phyloP scores from a whole-genome alignment of 2,888 invertebrate genomes.

The Plutella xylostella region DNA sequence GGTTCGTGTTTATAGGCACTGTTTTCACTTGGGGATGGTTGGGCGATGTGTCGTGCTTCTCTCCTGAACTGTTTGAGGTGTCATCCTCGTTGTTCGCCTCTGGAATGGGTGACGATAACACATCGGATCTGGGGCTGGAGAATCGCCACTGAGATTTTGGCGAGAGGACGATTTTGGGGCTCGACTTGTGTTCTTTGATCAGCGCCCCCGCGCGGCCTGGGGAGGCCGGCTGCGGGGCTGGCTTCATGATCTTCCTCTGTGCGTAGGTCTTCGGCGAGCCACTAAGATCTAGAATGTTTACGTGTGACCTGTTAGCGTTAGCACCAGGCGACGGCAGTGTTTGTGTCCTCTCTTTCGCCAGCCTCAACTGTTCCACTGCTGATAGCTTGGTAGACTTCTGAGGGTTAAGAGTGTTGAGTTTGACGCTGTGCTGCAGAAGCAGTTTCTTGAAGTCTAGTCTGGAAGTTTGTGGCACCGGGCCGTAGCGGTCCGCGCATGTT shows the following conservation, averaged over 20 bases:
- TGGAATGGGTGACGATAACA: constrained; percentile 86
- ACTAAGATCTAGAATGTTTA: constrained; percentile 77
- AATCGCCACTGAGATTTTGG: constrained; percentile 81
- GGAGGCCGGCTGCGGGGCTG: constrained; percentile 59
- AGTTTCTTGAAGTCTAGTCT: constrained; percentile 87
- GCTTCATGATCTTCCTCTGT: constrained; percentile 70
- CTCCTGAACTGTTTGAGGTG: constrained; percentile 71
- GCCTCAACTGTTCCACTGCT: constrained; percentile 83
- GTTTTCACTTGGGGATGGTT: constrained; percentile 48
- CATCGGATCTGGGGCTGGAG: constrained; percentile 81
- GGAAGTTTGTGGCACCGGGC: constrained; percentile 77
- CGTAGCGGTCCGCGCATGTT: constrained; percentile 74
- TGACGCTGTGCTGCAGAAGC: constrained; percentile 80
- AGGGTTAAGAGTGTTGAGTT: constrained; percentile 63
- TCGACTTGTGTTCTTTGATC: constrained; percentile 63
- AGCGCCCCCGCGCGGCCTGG: constrained; percentile 66
- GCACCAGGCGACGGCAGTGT: constrained; percentile 34
- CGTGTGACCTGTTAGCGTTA: constrained; percentile 49
- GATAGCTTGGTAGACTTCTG: constrained; percentile 75
- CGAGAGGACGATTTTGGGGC: constrained; percentile 75
- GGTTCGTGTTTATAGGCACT: constrained; percentile 57
- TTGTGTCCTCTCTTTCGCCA: constrained; percentile 72
- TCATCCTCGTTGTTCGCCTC: constrained; percentile 87
- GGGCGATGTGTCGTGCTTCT: constrained; percentile 53
- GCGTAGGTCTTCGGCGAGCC: constrained; percentile 78